phyloP scores from a whole-genome alignment of 2,888 invertebrate genomes.

The Cremastobaeus sp. region DNA sequence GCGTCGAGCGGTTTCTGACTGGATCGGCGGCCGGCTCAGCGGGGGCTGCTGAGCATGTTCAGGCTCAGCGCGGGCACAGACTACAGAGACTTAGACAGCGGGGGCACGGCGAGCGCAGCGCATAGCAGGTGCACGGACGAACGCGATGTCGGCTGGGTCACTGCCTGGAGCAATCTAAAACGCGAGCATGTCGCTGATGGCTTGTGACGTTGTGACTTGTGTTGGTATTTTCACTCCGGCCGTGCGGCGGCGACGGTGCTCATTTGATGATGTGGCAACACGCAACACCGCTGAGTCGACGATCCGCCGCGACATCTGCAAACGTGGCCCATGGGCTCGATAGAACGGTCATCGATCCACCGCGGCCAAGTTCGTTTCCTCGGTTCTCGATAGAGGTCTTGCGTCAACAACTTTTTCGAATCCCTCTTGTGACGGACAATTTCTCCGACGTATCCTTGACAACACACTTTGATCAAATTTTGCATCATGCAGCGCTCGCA shows the following conservation, averaged over 20 bases:
- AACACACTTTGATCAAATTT: too few relatives aligned
- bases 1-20: slow-evolving; percentile 22
- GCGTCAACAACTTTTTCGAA: too few relatives aligned
- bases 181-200: slow-evolving; percentile 65
- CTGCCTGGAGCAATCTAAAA: slow-evolving; percentile 64
- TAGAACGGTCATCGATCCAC: too few relatives aligned
- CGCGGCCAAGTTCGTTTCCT: too few relatives aligned
- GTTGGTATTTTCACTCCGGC: slow-evolving; percentile 43
- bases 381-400: too few relatives aligned
- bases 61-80: too few relatives aligned
- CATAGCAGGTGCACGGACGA: neutral
- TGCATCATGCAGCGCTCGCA: too few relatives aligned
- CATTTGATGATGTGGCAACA: slow-evolving; percentile 76
- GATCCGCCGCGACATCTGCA: slow-evolving; percentile 62
- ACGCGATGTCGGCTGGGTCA: slow-evolving; percentile 68
- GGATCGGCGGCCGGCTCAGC: slow-evolving; percentile 20
- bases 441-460: too few relatives aligned
- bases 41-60: slow-evolving; percentile 35
- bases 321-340: slow-evolving; percentile 41
- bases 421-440: too few relatives aligned
- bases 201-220: slow-evolving; percentile 11
- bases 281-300: slow-evolving; percentile 71
- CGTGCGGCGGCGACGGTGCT: slow-evolving; percentile 41
- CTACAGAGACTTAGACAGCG: neutral
- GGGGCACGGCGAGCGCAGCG: neutral